phyloP scores from a whole-genome alignment of 2,888 invertebrate species.

The Drosophila kuntzei region DNA sequence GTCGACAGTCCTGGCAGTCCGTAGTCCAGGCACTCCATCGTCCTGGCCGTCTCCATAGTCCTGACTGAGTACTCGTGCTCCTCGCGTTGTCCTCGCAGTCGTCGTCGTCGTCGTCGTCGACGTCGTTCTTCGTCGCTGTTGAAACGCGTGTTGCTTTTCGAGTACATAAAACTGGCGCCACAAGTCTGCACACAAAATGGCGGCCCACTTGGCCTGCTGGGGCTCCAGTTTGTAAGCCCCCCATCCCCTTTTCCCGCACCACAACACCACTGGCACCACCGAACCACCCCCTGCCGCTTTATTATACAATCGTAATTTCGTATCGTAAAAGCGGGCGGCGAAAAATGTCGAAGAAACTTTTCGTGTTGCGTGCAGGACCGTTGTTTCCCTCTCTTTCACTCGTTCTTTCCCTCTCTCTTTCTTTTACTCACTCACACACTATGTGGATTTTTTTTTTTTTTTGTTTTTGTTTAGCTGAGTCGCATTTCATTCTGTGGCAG shows the following conservation, averaged over 20 bases:
- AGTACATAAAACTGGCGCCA: constrained; percentile 80
- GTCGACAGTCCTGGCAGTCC: constrained; percentile 25
- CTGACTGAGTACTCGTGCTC: constrained; percentile 18
- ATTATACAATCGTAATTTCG: constrained; percentile 78
- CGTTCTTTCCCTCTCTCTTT: background rate
- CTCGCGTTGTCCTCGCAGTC: background rate
- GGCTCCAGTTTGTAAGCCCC: constrained; percentile 10
- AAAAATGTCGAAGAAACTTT: constrained; percentile 74
- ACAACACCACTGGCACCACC: background rate
- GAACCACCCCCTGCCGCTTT: constrained; percentile 55
- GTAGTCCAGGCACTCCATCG: constrained; percentile 1
- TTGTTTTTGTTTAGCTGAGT: constrained; percentile 11
- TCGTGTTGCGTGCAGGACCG: constrained; percentile 75
- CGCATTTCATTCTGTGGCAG: constrained; percentile 25
- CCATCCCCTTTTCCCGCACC: background rate
- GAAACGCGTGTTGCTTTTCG: constrained; percentile 75
- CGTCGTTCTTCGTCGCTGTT: constrained; percentile 11
- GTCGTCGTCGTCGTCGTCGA: constrained; percentile 10
- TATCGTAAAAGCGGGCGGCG: constrained; percentile 75
- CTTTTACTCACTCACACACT: background rate
- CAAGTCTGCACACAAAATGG: constrained; percentile 78
- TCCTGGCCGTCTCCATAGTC: constrained; percentile 16
- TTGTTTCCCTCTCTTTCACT: constrained; percentile 16
- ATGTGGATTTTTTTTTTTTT: background rate
- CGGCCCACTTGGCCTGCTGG: constrained; percentile 71